Percentiles rank a stretch among this genome's conserved stretches.
phyloP scores from a whole-genome alignment of 2,888 invertebrate species.

The Druceiella hillmani region DNA sequence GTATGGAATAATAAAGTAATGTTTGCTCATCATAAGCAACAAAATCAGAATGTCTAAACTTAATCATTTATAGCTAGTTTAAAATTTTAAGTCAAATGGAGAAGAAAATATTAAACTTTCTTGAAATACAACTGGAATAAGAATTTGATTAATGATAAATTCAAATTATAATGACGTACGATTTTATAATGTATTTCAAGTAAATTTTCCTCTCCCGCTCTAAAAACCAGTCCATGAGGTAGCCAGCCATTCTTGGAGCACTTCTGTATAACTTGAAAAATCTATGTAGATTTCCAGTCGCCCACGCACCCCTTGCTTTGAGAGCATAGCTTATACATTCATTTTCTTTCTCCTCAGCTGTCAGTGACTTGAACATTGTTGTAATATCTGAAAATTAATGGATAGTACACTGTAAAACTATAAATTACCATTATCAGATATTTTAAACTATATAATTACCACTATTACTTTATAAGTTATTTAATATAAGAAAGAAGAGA shows the following conservation, averaged over 20 bases:
- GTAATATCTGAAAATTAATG: constrained; percentile 83
- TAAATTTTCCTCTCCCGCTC: constrained; percentile 90
- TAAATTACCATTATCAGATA: too few species aligned
- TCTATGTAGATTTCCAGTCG: constrained; percentile 84
- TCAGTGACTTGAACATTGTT: constrained; percentile 79
- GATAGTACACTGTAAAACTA: too few species aligned
- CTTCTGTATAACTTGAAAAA: constrained; percentile 87
- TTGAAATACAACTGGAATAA: constrained; percentile 8
- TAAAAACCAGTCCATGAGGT: constrained; percentile 97
- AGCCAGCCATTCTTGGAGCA: constrained; percentile 94
- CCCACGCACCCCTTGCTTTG: constrained; percentile 88
- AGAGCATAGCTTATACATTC: constrained; percentile 82
- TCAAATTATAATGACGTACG: constrained; percentile 69
- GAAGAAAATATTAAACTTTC: constrained; percentile 7
- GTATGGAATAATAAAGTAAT: too few species aligned
- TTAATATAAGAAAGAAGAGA: not conserved
- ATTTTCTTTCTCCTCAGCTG: constrained; percentile 70
- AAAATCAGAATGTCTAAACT: too few species aligned
- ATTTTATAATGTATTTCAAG: constrained; percentile 88
- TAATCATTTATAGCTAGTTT: too few species aligned
- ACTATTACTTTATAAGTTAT: constrained; percentile 2
- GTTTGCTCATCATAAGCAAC: too few species aligned
- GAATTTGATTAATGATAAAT: too few species aligned
- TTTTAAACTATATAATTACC: too few species aligned
- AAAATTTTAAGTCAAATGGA: too few species aligned